Percentiles rank a stretch among this genome's conserved stretches.
Conservation (phyloP, 2,888 invertebrate species). For the Antheraea assamensis region DNA sequence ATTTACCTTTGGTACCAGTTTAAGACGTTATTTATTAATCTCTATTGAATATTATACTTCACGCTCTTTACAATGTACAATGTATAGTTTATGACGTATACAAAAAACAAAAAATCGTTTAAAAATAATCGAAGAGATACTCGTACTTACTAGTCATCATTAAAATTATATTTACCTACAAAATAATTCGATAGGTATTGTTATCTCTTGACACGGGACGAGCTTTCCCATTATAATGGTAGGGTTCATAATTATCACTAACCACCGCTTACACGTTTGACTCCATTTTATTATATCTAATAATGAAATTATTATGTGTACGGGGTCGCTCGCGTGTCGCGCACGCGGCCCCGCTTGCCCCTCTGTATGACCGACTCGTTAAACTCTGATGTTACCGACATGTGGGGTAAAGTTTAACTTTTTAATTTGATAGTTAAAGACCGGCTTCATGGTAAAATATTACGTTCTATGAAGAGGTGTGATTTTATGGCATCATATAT, state of each 20-base stretch:
- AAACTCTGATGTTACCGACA: conserved; percentile 61
- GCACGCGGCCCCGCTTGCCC: conserved; percentile 47
- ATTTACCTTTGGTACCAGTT: no score
- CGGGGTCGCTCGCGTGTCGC: conserved; percentile 61
- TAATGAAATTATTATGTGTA: conserved; percentile 73
- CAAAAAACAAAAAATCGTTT: no score
- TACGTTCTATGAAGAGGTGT: conserved; percentile 60
- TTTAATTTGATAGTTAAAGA: conserved; percentile 71
- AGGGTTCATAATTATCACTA: conserved; percentile 62
- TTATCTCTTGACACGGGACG: conserved; percentile 21
- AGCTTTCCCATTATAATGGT: conserved; percentile 31
- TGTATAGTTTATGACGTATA: no score
- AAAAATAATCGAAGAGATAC: no score
- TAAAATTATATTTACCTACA: background rate
- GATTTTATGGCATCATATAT: conserved; percentile 49
- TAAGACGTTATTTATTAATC: no score
- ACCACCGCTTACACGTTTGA: conserved; percentile 75
- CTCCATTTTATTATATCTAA: conserved; percentile 70
- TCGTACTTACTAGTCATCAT: no score
- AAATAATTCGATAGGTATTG: background rate
- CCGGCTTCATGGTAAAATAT: conserved; percentile 50
- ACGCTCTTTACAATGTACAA: no score
- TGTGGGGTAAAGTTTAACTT: conserved; percentile 63
- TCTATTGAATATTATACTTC: no score
- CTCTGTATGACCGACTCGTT: conserved; percentile 68